These are phyloP conservation scores for Macaria liturata DNA, from an alignment of 2,888 invertebrate genomes.

Conservation along the genomic window DNA sequence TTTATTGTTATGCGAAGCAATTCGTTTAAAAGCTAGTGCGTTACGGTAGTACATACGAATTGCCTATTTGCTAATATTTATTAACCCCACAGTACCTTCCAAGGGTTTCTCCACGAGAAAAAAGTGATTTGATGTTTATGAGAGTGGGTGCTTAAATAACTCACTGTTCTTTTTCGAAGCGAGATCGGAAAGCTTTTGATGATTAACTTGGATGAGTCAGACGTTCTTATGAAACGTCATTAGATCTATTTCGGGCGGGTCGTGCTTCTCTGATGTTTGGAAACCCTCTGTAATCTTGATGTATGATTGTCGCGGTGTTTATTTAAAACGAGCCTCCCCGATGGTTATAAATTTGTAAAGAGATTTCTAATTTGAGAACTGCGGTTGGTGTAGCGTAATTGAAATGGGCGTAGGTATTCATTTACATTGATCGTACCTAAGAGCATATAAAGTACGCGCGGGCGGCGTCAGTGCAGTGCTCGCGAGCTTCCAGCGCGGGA, in stretches of 20 bases:
- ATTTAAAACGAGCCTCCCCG: constrained; percentile 39
- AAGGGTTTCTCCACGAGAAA: constrained; percentile 52
- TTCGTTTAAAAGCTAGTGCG: constrained; percentile 82
- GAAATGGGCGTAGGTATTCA: constrained; percentile 64
- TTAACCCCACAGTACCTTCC: constrained; percentile 57
- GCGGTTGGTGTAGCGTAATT: constrained; percentile 48
- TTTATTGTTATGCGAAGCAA: constrained; percentile 82
- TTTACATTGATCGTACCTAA: constrained; percentile 61
- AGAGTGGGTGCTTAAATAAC: constrained; percentile 39
- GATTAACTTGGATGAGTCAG: constrained; percentile 25
- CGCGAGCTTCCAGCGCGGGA: constrained; percentile 66
- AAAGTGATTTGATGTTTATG: constrained; percentile 58
- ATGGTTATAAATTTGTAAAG: constrained; percentile 30
- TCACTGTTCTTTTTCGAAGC: constrained; percentile 24
- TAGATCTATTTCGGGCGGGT: constrained; percentile 43
- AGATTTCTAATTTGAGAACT: constrained; percentile 38
- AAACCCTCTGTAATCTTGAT: constrained; percentile 58
- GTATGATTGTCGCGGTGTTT: constrained; percentile 44
- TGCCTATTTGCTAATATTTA: constrained; percentile 80
- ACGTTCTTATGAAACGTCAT: constrained; percentile 39
- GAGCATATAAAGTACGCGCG: constrained; percentile 52
- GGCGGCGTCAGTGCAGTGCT: constrained; percentile 68
- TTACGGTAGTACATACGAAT: constrained; percentile 73
- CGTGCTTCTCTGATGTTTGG: constrained; percentile 49
- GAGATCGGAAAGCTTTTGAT: constrained; percentile 26